Evolutionary conservation across 2,113 vertebrate species (phyloP).

Genomic region (Mormyrus lacerda): DNA sequence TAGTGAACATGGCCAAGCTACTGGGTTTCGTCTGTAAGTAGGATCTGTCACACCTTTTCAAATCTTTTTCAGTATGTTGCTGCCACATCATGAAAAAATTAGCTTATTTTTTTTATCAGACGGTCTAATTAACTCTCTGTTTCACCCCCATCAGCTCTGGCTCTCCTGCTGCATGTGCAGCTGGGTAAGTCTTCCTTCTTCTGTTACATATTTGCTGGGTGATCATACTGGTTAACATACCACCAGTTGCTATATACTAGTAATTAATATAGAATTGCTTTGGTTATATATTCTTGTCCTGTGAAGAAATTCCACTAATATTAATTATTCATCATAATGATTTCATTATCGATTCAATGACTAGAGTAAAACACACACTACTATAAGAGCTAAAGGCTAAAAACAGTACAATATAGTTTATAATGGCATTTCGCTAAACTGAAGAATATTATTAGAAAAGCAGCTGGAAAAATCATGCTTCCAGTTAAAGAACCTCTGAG

Average conservation of each 20-base stretch:
- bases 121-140: neutral
- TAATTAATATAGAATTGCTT: neutral
- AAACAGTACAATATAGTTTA: neutral
- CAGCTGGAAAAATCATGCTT: neutral
- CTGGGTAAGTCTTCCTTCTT: slow-evolving; percentile 49
- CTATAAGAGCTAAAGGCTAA: neutral
- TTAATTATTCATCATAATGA: neutral
- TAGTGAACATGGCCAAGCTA: slow-evolving; percentile 48
- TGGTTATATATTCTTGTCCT: neutral
- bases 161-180: slow-evolving; percentile 59
- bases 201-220: neutral
- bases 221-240: neutral
- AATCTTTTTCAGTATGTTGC: neutral
- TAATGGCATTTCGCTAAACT: neutral
- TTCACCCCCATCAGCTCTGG: slow-evolving; percentile 45
- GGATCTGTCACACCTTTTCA: neutral
- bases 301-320: neutral
- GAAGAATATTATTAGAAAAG: neutral
- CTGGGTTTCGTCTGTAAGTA: slow-evolving; percentile 47
- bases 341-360: neutral
- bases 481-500: neutral
- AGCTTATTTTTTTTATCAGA: neutral
- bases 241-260: too few relatives aligned
- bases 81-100: neutral
- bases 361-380: neutral